A percentile compares a stretch with the other conserved stretches of the same genome.
Conservation (phyloP, 2,888 invertebrate species). For the Fragum whitleyi region DNA sequence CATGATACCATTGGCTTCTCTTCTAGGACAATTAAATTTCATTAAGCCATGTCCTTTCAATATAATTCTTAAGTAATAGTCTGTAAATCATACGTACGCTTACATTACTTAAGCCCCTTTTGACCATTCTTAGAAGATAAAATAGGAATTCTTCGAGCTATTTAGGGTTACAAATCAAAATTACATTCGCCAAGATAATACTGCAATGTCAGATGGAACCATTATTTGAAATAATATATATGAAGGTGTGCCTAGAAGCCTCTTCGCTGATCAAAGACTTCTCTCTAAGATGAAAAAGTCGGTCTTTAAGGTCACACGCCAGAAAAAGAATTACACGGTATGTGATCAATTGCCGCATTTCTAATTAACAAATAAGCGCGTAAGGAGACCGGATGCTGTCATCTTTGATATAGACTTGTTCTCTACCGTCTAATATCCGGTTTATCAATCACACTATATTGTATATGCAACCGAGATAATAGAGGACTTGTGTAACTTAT, state of each 20-base stretch:
- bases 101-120: too few species aligned
- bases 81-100: too few species aligned
- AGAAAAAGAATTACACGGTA: slow-evolving; percentile 4
- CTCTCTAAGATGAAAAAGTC: neutral
- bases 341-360: neutral
- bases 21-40: too few species aligned
- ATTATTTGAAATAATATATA: too few species aligned
- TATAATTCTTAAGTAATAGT: too few species aligned
- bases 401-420: slow-evolving; percentile 1
- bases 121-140: too few species aligned
- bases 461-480: slow-evolving; percentile 1
- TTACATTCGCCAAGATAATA: too few species aligned
- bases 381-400: neutral
- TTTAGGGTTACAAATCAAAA: too few species aligned
- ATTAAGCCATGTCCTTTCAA: too few species aligned
- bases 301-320: neutral
- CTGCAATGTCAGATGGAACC: too few species aligned
- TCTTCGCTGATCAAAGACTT: neutral
- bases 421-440: neutral
- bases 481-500: slow-evolving; percentile 1
- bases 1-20: too few species aligned
- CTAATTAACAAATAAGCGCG: slow-evolving; percentile 1
- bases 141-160: too few species aligned
- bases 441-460: neutral
- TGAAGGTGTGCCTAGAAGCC: neutral